phyloP scores from a whole-genome alignment of 2,888 invertebrate genomes.

The Oconnorella tubifera region DNA sequence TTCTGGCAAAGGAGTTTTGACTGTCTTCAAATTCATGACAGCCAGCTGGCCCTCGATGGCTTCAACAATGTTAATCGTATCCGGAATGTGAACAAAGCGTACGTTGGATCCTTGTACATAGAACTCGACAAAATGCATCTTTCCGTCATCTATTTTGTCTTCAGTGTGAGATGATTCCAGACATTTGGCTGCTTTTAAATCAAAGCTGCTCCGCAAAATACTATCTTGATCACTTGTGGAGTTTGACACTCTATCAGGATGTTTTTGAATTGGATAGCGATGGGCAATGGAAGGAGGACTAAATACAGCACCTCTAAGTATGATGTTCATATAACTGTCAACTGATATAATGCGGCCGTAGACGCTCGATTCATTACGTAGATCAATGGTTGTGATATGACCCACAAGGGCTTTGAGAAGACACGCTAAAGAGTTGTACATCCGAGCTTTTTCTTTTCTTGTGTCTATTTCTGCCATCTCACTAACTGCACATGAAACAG shows the following conservation, averaged over 20 bases:
- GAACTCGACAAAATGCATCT: background rate
- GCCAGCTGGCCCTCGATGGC: conserved; percentile 6
- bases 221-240: no score
- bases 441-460: background rate
- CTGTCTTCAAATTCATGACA: background rate
- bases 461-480: background rate
- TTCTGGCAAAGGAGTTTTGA: background rate
- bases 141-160: background rate
- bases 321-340: conserved; percentile 10
- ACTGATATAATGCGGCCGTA: conserved; percentile 1
- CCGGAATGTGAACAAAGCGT: conserved; percentile 14
- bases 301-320: background rate
- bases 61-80: conserved; percentile 2
- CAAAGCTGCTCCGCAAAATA: no score
- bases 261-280: no score
- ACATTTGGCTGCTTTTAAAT: background rate
- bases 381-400: conserved; percentile 11
- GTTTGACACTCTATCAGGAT: no score
- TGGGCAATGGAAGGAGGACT: background rate
- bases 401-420: conserved; percentile 10
- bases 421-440: conserved; percentile 6
- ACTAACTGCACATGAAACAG: no score
- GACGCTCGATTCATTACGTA: conserved; percentile 9
- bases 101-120: conserved; percentile 4
- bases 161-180: background rate